These are phyloP conservation scores for Anhinga rufa DNA, from an alignment of 2,113 vertebrate genomes.

Conservation along the genomic window DNA sequence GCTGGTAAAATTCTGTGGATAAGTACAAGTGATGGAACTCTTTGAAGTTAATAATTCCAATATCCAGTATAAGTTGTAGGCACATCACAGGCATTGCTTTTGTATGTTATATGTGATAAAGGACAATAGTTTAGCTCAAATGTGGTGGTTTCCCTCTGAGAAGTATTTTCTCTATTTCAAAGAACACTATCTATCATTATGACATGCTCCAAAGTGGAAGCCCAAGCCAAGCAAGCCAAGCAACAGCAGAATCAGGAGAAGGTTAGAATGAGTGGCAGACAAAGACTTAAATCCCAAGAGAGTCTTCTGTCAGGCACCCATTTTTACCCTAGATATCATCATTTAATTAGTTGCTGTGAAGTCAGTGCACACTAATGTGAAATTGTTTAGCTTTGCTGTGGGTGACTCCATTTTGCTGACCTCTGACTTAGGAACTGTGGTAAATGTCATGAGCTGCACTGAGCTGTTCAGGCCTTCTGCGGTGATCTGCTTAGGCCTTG, in stretches of 20 bases:
- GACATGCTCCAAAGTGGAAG: not conserved
- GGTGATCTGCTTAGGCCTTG: not conserved
- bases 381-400: not conserved
- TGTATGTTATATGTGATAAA: not conserved
- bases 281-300: not conserved
- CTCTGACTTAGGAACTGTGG: not conserved
- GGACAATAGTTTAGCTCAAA: not conserved
- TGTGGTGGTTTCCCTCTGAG: not conserved
- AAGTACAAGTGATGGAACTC: not conserved
- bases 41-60: not conserved
- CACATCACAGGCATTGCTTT: not conserved
- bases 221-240: not conserved
- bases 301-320: not conserved
- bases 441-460: not conserved
- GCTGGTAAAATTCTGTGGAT: not conserved
- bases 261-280: not conserved
- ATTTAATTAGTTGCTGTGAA: not conserved
- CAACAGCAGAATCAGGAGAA: not conserved
- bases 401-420: not conserved
- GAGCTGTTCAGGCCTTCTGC: not conserved
- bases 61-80: not conserved
- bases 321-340: not conserved
- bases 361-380: not conserved
- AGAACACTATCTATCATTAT: not conserved
- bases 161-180: not conserved